Evolutionary conservation across 2,888 invertebrate genomes (phyloP).

Genomic region (Euzetes globulus): DNA sequence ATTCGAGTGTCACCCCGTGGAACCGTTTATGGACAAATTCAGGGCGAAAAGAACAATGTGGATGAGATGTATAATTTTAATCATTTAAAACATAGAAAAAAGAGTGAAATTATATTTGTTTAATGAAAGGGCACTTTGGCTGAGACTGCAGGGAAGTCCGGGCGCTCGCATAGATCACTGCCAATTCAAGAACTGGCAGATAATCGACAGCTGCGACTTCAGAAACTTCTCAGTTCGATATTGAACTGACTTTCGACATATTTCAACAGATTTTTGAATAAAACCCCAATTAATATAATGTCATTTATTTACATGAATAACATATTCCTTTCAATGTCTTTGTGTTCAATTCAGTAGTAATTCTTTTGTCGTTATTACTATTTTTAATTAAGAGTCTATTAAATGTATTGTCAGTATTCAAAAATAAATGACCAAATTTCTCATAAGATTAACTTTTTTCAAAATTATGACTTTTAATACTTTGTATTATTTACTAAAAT

Average conservation of each 20-base stretch:
- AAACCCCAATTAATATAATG: background rate
- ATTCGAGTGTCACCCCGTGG: constrained; percentile 75
- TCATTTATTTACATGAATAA: background rate
- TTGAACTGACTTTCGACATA: constrained; percentile 48
- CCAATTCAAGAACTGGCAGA: constrained; percentile 56
- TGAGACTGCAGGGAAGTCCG: constrained; percentile 46
- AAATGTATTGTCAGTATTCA: too few species aligned
- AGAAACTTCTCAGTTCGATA: constrained; percentile 74
- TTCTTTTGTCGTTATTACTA: background rate
- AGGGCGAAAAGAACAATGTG: constrained; percentile 67
- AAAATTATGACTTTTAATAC: too few species aligned
- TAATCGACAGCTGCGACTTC: constrained; percentile 60
- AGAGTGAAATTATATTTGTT: constrained; percentile 1
- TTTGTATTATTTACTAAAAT: too few species aligned
- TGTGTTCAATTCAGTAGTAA: background rate
- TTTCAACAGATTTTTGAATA: background rate
- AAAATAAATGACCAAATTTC: too few species aligned
- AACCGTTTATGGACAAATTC: constrained; percentile 80
- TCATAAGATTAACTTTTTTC: too few species aligned
- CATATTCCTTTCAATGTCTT: background rate
- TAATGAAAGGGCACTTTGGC: constrained; percentile 44
- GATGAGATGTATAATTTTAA: constrained; percentile 67
- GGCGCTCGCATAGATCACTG: constrained; percentile 45
- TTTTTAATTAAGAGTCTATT: too few species aligned
- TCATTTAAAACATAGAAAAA: background rate